Evolutionary conservation across 2,888 invertebrate species (phyloP).

Genomic region (Fragum fragum): DNA sequence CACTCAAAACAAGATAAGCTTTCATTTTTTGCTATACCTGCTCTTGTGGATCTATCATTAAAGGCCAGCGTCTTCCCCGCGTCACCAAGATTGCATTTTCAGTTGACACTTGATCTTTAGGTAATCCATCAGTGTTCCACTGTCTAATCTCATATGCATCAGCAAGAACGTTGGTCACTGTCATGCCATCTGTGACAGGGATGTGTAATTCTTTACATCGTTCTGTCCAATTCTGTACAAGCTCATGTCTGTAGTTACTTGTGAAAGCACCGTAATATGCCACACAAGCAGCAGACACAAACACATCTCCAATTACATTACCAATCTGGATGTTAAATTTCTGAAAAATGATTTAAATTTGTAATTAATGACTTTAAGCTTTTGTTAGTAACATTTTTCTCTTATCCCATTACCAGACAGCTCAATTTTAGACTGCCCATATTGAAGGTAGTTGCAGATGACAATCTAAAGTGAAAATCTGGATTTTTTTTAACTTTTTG

Average conservation of each 20-base stretch:
- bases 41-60: constrained; percentile 88
- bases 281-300: constrained; percentile 87
- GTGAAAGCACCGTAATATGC: constrained; percentile 88
- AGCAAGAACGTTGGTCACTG: constrained; percentile 87
- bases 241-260: constrained; percentile 84
- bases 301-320: constrained; percentile 87
- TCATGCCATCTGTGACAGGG: constrained; percentile 91
- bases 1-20: not conserved
- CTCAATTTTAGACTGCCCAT: not conserved
- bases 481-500: too few species aligned
- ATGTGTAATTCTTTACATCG: constrained; percentile 91
- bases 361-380: too few species aligned
- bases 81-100: constrained; percentile 87
- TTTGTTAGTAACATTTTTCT: too few species aligned
- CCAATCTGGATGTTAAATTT: constrained; percentile 85
- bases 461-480: too few species aligned
- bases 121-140: constrained; percentile 87
- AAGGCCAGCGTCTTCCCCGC: constrained; percentile 86
- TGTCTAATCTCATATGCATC: constrained; percentile 90
- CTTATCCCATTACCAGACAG: too few species aligned
- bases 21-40: constrained; percentile 78
- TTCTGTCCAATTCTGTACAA: constrained; percentile 91
- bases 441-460: too few species aligned
- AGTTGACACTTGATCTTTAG: constrained; percentile 86
- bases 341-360: constrained; percentile 60